Percentiles rank a stretch among this genome's conserved stretches.
phyloP scores from a whole-genome alignment of 1,140 invertebrate species.

The Meloidogyne floridensis region DNA sequence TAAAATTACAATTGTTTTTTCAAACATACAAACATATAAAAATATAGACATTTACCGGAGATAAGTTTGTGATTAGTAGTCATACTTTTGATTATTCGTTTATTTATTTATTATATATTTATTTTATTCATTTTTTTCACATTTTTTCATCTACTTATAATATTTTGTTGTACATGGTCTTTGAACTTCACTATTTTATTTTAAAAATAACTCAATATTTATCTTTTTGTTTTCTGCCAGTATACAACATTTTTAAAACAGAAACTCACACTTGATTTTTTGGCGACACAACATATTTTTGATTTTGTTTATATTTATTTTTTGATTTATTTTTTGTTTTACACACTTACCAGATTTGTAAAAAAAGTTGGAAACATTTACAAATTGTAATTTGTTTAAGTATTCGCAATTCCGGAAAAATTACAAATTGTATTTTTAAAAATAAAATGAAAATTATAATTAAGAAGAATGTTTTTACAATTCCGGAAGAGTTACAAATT shows the following conservation, averaged over 20 bases:
- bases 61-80: conserved; percentile 7
- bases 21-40: not conserved
- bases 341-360: not conserved
- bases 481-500: not conserved
- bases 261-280: not conserved
- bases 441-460: too few relatives aligned
- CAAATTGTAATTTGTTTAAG: not conserved
- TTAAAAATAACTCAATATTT: not conserved
- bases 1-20: not conserved
- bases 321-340: not conserved
- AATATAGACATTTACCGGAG: conserved; percentile 6
- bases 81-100: not conserved
- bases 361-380: not conserved
- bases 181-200: not conserved
- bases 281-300: not conserved
- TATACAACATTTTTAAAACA: not conserved
- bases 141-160: too few relatives aligned
- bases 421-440: not conserved
- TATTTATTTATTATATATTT: too few relatives aligned
- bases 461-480: too few relatives aligned
- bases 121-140: too few relatives aligned
- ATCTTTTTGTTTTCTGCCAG: conserved; percentile 1
- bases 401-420: not conserved
- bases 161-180: not conserved
- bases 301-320: conserved; percentile 7